Evolutionary conservation across 2,797 vertebrate genomes (phyloP), one percentile per base, ranked within the genome.

Genomic region (Phoebastria nigripes): DNA sequence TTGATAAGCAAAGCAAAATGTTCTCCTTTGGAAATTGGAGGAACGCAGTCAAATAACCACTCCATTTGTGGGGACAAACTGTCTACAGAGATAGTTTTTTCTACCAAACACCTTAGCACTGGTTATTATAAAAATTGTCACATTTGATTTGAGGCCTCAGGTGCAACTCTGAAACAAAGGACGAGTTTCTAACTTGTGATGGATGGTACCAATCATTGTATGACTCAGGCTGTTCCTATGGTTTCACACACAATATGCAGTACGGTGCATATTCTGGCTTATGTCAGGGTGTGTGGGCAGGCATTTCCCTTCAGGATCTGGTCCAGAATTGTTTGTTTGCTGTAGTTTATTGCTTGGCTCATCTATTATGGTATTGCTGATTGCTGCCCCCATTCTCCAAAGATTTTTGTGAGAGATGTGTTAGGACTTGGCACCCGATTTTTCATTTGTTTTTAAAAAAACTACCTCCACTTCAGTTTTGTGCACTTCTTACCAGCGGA

Each of bases 141-240:
- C 71, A 93, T 95, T 93, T 96, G 95, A 97, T 96, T 91, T 87
- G 91, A 94, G 94, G 92, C 90, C 96, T 93, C 74, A 70, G 89
- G 90, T 97, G 82, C 82, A 91, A 91, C 69, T 97, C 85, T 82
- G 65, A 91, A 97, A 93, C 72, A 96, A 91, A 86, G 87, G 94
- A 93, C 1, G 9, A 90, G 66, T 95, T 95, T 93, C 89, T 90
- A 93, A 92, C 82, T 95, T 96, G 87, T 95, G 96, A 96, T 97
- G 89, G 95, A 97, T 96, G 89, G 89, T 82, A 96, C 87, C 92
- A 95, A 89, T 97, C 96, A 94, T 29, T 8, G 86, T 41, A 74
- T 94, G 95, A 94, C 90, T 95, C 92, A 72, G 86, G 42, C 87
- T 78, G 88, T 95, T 96, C 94, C 92, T 96, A 65, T 89, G 84